phyloP scores from a whole-genome alignment of 2,888 invertebrate genomes.

The Apodemia hepburni region DNA sequence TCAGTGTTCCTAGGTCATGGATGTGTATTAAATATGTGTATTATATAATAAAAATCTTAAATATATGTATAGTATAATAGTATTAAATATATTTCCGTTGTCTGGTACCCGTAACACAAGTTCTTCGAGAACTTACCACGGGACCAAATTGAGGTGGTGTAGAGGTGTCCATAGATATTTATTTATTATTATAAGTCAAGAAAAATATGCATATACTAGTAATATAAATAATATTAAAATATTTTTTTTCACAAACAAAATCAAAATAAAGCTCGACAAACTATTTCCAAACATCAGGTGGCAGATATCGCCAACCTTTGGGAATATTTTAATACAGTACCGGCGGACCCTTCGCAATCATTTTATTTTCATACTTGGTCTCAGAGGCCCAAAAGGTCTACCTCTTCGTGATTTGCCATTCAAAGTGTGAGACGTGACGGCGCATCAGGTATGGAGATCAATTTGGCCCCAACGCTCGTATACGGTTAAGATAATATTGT shows the following conservation, averaged over 20 bases:
- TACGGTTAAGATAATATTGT: constrained; percentile 65
- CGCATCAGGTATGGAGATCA: constrained; percentile 39
- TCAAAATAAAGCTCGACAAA: constrained; percentile 55
- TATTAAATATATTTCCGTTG: too few relatives aligned
- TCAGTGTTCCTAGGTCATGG: too few relatives aligned
- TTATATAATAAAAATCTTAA: too few relatives aligned
- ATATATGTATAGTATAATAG: too few relatives aligned
- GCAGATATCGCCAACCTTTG: constrained; percentile 46
- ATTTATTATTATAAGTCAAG: too few relatives aligned
- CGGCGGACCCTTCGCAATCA: constrained; percentile 69
- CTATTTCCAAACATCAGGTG: constrained; percentile 70
- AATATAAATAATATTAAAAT: background rate
- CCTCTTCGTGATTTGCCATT: constrained; percentile 75
- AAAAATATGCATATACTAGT: too few relatives aligned
- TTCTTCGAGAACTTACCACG: too few relatives aligned
- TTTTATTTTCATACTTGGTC: constrained; percentile 76
- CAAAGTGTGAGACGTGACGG: constrained; percentile 48
- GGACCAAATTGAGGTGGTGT: too few relatives aligned
- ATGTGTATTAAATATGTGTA: too few relatives aligned
- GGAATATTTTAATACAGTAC: constrained; percentile 73
- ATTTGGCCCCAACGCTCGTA: constrained; percentile 16
- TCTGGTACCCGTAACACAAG: too few relatives aligned
- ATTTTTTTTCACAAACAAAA: constrained; percentile 46
- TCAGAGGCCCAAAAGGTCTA: constrained; percentile 70
- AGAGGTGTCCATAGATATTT: too few relatives aligned